Conservation (phyloP, 2,888 invertebrate genomes). For the Plutella xylostella region DNA sequence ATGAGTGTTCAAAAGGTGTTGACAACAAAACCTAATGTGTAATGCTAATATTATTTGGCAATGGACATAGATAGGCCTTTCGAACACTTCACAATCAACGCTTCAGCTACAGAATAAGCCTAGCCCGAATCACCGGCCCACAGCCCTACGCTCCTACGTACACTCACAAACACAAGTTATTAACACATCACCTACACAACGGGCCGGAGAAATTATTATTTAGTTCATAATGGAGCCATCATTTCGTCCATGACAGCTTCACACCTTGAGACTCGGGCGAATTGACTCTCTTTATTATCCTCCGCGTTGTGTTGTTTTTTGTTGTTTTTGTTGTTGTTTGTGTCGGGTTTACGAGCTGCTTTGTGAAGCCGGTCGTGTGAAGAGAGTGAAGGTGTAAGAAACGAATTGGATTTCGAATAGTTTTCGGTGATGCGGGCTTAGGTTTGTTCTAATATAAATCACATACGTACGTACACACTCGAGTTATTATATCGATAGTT, state of each 20-base stretch:
- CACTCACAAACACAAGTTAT: constrained; percentile 35
- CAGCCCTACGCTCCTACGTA: constrained; percentile 26
- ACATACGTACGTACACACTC: too few relatives aligned
- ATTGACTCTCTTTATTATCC: constrained; percentile 57
- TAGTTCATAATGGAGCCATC: constrained; percentile 67
- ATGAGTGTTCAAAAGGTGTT: too few relatives aligned
- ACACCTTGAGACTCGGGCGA: constrained; percentile 58
- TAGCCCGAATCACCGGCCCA: constrained; percentile 17
- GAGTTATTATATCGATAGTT: too few relatives aligned
- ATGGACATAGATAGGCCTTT: not conserved
- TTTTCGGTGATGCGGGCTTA: not conserved
- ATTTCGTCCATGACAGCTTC: constrained; percentile 64
- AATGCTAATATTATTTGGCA: too few relatives aligned
- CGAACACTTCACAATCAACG: too few relatives aligned
- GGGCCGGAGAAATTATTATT: constrained; percentile 50
- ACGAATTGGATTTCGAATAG: not conserved
- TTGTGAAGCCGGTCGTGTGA: constrained; percentile 29
- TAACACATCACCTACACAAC: constrained; percentile 42
- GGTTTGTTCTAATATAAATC: too few relatives aligned
- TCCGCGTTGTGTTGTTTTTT: constrained; percentile 16
- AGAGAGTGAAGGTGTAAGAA: constrained; percentile 14
- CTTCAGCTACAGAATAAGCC: constrained; percentile 12
- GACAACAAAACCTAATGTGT: too few relatives aligned
- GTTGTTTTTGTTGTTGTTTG: constrained; percentile 36
- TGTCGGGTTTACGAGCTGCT: constrained; percentile 42